Base-by-base conservation (phyloP, 2,113 vertebrate genomes). In the Rhabdornis inornatus region DNA sequence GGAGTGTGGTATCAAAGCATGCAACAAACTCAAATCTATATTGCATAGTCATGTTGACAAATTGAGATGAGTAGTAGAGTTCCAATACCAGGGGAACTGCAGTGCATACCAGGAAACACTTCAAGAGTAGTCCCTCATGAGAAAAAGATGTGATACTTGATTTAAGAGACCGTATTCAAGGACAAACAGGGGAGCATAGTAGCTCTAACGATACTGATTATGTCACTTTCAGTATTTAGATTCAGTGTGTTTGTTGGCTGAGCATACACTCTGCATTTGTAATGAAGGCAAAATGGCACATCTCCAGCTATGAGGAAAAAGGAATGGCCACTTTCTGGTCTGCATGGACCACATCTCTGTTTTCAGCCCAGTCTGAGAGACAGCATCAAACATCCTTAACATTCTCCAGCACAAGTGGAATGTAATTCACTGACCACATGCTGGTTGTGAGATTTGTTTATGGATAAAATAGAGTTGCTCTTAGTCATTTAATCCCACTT, bases 31-130 rank as follows among this genome's bases (percentile, higher is more conserved):
- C 57, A 83, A 90, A 65, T 80, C 66, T 11, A 8, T 57, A 28
- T 80, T 22, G 31, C 49, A 18, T 0, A 7, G 19, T 69, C 35
- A 3, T 17, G 22, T 23, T 0, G 0, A 53, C 28, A 69, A 60
- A 50, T 37, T 0, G 3, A 64, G 30, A 39, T 63, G 49, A 86
- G 19, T 21, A 20, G 20, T 49, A 31, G 53, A 52, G 47, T 90
- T 92, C 17, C 3, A 44, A 7, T n/a, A 50, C 11, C 24, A 33
- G 31, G 16, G 23, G 15, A 83, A 30, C 61, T 52, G 39, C 25
- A 27, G 31, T 33, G 30, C 0, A 0, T 68, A 13, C 16, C 55
- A 42, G 23, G 42, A 21, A 71, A 59, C 37, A 15, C 6, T 66
- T 57, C 8, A 72, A 60, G 53, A 56, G 18, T 12, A 65, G 21